Evolutionary conservation across 2,797 vertebrate species (phyloP), one percentile per base, ranked within the genome.

Genomic region (Lepus townsendii): DNA sequence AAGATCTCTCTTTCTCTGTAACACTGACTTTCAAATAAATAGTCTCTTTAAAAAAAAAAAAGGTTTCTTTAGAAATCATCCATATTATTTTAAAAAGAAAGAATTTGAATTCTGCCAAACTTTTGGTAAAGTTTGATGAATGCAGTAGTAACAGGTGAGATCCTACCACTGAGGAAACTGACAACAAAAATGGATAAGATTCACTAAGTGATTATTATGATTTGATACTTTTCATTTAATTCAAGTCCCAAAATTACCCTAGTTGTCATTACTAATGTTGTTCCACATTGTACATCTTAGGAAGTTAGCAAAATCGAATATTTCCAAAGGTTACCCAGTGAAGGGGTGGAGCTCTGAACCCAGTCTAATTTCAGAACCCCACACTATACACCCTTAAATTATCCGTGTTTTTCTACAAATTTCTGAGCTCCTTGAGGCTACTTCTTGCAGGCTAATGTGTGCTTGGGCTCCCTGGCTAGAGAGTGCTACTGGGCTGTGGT

Each of bases 291-390:
- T 13, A 71, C 5, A 52, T 14, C 20, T 63, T 84, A 52, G 80
- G 30, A 73, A 73, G 77, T 13, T 19, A 42, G 22, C 47, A 73
- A 66, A 24, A 11, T 27, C 26, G 42, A 75, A 2, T n/a, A 82
- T 66, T 83, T 66, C 78, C 42, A 66, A 83, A 91, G n/a, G 11
- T 65, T 83, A 82, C 54, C 71, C 35, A 83, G 7, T 91, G 22
- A 72, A 84, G 13, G 14, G 7, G 8, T 50, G 2, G 50, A 66
- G 30, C 42, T 93, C 62, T 7, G 42, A 42, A 42, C 42, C 7
- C 42, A 42, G 11, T 50, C 65, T 69, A 68, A 75, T 93, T 79
- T 71, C 19, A 96, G 72, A 75, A 11, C 17, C 17, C 52, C 2
- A 69, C n/a, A 79, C 14, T 83, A 62, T 5, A 63, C 3, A 63